Percentiles rank a stretch among this genome's conserved stretches.
Conservation (phyloP, 2,888 invertebrate genomes). For the Escarpia spicata region DNA sequence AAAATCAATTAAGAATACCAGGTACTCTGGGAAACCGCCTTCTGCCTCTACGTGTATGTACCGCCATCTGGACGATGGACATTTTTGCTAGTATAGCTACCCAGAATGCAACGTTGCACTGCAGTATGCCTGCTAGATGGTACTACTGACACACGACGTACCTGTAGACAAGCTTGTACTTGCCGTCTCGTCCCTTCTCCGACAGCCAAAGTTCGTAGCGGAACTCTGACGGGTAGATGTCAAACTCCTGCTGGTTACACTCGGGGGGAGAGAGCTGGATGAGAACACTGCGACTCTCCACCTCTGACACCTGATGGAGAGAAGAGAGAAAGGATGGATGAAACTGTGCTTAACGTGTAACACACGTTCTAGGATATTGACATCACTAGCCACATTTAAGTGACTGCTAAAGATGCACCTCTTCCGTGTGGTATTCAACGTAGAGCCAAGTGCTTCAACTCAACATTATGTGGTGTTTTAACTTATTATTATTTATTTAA, state of each 20-base stretch:
- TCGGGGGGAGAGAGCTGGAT: constrained; percentile 83
- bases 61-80: neutral
- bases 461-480: too few species aligned
- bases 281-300: constrained; percentile 85
- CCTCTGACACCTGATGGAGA: constrained; percentile 77
- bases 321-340: neutral
- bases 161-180: constrained; percentile 87
- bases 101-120: too few species aligned
- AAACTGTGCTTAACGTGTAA: neutral
- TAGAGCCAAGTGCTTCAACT: too few species aligned
- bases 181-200: constrained; percentile 81
- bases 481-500: too few species aligned
- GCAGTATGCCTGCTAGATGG: too few species aligned
- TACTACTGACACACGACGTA: constrained; percentile 68
- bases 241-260: constrained; percentile 68
- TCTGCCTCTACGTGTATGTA: neutral
- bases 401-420: too few species aligned
- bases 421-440: too few species aligned
- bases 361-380: too few species aligned
- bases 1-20: neutral
- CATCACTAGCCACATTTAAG: too few species aligned
- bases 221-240: constrained; percentile 74
- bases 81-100: too few species aligned
- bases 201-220: constrained; percentile 82
- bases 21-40: neutral